A percentile compares a stretch with the other conserved stretches of the same genome.
Conservation (phyloP, 2,888 invertebrate genomes). For the Mesorhabditis belari region DNA sequence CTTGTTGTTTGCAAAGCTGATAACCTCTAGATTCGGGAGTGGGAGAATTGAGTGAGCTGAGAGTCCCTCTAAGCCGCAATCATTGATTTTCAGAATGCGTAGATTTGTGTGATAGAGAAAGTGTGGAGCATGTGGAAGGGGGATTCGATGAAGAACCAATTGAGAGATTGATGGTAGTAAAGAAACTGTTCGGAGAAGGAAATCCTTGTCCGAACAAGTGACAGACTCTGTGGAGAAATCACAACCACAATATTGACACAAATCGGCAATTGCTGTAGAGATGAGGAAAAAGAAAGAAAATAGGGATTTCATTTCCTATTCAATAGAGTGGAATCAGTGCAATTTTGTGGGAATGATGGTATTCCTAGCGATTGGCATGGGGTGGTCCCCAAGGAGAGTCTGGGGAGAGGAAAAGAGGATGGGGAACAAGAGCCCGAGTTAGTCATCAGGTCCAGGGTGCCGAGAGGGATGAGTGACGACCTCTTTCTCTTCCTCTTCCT, state of each 20-base stretch:
- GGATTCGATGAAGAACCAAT: constrained; percentile 1
- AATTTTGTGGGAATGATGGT: not conserved
- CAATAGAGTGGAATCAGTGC: too few relatives aligned
- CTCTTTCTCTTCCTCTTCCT: not conserved
- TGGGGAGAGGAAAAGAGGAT: not conserved
- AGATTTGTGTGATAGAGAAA: constrained; percentile 38
- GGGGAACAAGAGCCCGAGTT: too few relatives aligned
- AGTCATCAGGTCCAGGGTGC: too few relatives aligned
- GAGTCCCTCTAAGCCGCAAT: constrained; percentile 33
- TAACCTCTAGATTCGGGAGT: constrained; percentile 38
- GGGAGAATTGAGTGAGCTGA: constrained; percentile 35
- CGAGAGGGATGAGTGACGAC: not conserved
- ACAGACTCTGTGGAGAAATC: constrained; percentile 17
- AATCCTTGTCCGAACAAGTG: not conserved
- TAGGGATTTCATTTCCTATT: constrained; percentile 6
- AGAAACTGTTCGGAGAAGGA: constrained; percentile 25
- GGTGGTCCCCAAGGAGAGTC: not conserved
- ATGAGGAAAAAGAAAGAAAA: constrained; percentile 4
- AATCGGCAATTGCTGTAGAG: constrained; percentile 5
- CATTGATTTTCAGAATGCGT: constrained; percentile 29
- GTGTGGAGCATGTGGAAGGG: constrained; percentile 40
- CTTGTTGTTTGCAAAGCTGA: constrained; percentile 36
- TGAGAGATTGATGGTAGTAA: constrained; percentile 16
- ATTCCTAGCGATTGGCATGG: not conserved
- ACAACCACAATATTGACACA: constrained; percentile 30